Evolutionary conservation across 2,113 vertebrate species (phyloP).

Genomic region (Bolborhynchus lineola): DNA sequence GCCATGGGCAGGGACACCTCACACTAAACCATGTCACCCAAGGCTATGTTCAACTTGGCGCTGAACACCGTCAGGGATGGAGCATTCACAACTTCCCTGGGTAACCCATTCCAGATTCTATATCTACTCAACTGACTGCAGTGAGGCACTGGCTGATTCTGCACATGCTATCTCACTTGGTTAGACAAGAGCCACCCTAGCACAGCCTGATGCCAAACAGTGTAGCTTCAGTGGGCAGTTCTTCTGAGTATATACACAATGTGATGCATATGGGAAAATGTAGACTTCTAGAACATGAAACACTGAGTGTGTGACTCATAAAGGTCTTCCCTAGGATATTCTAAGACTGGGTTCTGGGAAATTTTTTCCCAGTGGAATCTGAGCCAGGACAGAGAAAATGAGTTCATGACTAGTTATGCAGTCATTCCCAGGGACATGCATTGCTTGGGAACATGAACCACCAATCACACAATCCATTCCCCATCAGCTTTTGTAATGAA

Average conservation of each 20-base stretch:
- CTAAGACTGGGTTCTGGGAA: background rate
- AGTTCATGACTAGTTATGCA: too few relatives aligned
- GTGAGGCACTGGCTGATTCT: background rate
- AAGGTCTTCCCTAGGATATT: background rate
- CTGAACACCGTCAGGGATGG: too few relatives aligned
- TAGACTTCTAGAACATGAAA: accelerated
- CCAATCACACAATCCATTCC: background rate
- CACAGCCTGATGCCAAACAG: background rate
- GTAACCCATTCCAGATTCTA: background rate
- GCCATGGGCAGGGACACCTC: too few relatives aligned
- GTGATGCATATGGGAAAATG: background rate
- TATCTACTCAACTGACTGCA: background rate
- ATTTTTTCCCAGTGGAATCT: background rate
- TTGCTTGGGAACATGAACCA: background rate
- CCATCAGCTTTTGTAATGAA: background rate
- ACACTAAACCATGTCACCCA: too few relatives aligned
- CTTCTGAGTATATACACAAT: background rate
- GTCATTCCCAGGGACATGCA: background rate
- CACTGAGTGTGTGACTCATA: background rate
- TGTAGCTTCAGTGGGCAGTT: background rate
- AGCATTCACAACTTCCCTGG: too few relatives aligned
- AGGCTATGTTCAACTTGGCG: too few relatives aligned
- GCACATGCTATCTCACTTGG: background rate
- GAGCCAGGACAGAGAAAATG: background rate
- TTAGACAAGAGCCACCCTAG: background rate